These are phyloP conservation scores for Thereuonema tuberculata DNA, from an alignment of 1,140 invertebrate species.

Conservation along the genomic window DNA sequence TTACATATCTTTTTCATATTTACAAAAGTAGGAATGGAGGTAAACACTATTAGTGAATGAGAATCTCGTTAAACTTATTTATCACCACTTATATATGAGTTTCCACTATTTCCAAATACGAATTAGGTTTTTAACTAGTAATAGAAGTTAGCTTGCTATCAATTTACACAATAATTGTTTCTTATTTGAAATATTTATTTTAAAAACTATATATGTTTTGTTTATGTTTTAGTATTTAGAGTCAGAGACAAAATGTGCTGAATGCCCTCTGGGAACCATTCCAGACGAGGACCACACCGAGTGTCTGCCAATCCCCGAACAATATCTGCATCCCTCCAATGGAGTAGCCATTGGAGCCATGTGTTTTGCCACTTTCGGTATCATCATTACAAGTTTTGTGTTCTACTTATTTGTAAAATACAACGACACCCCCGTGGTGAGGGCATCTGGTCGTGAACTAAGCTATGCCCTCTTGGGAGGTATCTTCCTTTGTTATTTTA, in stretches of 20 bases:
- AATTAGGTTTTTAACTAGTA: too few species aligned
- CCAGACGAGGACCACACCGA: slow-evolving; percentile 56
- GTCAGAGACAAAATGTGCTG: slow-evolving; percentile 64
- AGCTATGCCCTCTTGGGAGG: slow-evolving; percentile 75
- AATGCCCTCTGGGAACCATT: slow-evolving; percentile 64
- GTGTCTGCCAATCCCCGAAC: slow-evolving; percentile 67
- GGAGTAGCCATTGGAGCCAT: slow-evolving; percentile 81
- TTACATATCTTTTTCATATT: too few species aligned
- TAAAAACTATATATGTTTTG: not conserved
- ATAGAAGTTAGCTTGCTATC: too few species aligned
- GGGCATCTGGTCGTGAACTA: slow-evolving; percentile 75
- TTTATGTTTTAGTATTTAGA: slow-evolving; percentile 54
- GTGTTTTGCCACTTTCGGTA: slow-evolving; percentile 35
- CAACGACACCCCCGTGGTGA: slow-evolving; percentile 73
- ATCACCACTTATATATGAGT: too few species aligned
- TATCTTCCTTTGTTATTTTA: slow-evolving; percentile 74
- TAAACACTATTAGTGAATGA: too few species aligned
- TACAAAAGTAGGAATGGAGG: too few species aligned
- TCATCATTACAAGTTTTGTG: slow-evolving; percentile 29
- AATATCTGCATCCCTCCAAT: slow-evolving; percentile 61
- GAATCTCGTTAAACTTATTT: too few species aligned
- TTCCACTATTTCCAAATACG: too few species aligned
- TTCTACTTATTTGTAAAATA: slow-evolving; percentile 52
- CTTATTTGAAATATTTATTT: too few species aligned
- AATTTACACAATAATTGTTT: too few species aligned